Percentiles rank a stretch among this genome's conserved stretches.
phyloP scores from a whole-genome alignment of 30 jellyfish, hydroid and myxozoan species.

The Catostylus mosaicus region DNA sequence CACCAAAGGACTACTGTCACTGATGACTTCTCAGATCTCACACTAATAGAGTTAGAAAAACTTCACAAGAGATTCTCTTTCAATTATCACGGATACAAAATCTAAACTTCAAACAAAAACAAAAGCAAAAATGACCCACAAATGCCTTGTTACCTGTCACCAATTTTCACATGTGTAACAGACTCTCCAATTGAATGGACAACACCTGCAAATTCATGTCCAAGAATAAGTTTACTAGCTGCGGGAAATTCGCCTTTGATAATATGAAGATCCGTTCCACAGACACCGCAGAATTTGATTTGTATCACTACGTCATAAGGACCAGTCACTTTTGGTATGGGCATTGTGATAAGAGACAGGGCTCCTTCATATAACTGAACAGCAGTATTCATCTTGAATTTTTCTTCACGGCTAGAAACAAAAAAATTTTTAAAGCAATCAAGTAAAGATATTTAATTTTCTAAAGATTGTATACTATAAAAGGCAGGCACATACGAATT shows the following conservation, averaged over 20 bases:
- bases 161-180: conserved; percentile 76
- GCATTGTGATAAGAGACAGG: conserved; percentile 72
- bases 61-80: neutral
- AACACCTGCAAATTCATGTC: conserved; percentile 89
- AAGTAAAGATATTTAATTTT: neutral
- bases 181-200: conserved; percentile 66
- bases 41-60: neutral
- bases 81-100: neutral
- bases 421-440: too few species aligned
- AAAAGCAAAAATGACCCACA: neutral
- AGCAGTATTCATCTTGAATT: conserved; percentile 77
- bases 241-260: conserved; percentile 87
- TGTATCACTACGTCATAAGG: conserved; percentile 79
- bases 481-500: too few species aligned
- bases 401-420: too few species aligned
- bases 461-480: too few species aligned
- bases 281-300: conserved; percentile 76
- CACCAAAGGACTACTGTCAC: neutral
- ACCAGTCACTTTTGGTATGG: conserved; percentile 66
- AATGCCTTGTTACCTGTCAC: conserved; percentile 74
- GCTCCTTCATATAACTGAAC: conserved; percentile 79
- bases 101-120: neutral
- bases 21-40: too few species aligned
- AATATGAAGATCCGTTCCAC: conserved; percentile 84
- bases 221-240: conserved; percentile 65